A percentile compares a stretch with the other conserved stretches of the same genome.
Evolutionary conservation across 2,797 vertebrate species (phyloP).

Genomic region (Girardinus metallicus): DNA sequence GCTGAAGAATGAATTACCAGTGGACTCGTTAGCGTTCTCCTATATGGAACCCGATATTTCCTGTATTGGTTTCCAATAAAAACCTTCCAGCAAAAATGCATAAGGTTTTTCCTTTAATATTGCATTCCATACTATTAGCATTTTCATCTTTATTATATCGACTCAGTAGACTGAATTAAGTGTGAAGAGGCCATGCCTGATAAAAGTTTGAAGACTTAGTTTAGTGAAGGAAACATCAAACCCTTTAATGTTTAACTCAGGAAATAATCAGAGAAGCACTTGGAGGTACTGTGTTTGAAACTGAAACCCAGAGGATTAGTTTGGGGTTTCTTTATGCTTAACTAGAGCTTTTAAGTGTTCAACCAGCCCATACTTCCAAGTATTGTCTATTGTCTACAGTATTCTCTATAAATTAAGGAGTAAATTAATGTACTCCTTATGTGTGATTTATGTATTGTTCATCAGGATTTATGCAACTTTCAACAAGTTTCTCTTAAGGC

Average conservation of each 20-base stretch:
- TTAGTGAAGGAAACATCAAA: background rate
- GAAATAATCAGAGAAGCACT: background rate
- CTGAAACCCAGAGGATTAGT: background rate
- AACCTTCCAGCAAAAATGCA: conserved; percentile 12
- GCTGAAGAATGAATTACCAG: conserved; percentile 20
- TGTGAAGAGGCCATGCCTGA: too few relatives aligned
- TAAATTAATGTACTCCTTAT: background rate
- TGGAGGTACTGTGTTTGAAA: background rate
- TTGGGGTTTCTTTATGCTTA: conserved; percentile 2
- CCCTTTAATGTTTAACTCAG: background rate
- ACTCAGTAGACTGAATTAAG: background rate
- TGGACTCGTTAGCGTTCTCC: conserved; percentile 24
- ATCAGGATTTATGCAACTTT: background rate
- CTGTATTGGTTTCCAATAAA: conserved; percentile 23
- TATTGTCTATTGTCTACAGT: background rate
- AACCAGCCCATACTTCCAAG: background rate
- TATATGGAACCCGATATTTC: conserved; percentile 22
- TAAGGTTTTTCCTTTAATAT: background rate
- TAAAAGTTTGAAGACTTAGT: background rate
- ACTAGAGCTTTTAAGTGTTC: background rate
- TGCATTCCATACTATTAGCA: background rate
- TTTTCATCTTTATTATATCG: conserved; percentile 1
- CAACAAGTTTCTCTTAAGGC: background rate
- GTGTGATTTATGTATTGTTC: background rate
- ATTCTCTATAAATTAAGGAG: background rate